Evolutionary conservation across 2,888 invertebrate genomes (phyloP).

Genomic region (Graphium colonna): DNA sequence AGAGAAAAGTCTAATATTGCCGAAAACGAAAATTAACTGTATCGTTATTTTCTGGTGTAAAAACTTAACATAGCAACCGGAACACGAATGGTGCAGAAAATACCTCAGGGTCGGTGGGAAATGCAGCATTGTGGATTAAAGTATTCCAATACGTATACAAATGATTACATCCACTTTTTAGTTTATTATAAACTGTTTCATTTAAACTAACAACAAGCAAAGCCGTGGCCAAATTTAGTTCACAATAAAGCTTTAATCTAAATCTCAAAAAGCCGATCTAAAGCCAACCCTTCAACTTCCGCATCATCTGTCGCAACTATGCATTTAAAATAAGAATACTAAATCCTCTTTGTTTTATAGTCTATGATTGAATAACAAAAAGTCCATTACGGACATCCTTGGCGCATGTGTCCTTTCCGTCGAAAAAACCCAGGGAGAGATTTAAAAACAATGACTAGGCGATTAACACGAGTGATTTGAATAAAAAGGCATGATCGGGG

Average conservation of each 20-base stretch:
- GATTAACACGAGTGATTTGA: constrained; percentile 71
- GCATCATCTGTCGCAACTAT: constrained; percentile 15
- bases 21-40: no score
- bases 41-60: no score
- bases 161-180: background rate
- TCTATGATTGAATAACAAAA: constrained; percentile 17
- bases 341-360: constrained; percentile 17
- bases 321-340: constrained; percentile 12
- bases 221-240: background rate
- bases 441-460: constrained; percentile 67
- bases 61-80: no score
- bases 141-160: no score
- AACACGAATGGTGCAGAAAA: no score
- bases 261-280: background rate
- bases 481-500: constrained; percentile 46
- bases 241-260: background rate
- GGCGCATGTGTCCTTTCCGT: constrained; percentile 41
- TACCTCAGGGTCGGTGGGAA: no score
- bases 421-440: constrained; percentile 24
- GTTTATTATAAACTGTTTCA: background rate
- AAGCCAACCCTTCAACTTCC: background rate
- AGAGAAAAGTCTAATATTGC: no score
- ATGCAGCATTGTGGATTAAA: no score
- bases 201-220: no score
- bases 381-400: constrained; percentile 15